Conservation (phyloP, 2,797 vertebrate species). For the Acanthopagrus latus region DNA sequence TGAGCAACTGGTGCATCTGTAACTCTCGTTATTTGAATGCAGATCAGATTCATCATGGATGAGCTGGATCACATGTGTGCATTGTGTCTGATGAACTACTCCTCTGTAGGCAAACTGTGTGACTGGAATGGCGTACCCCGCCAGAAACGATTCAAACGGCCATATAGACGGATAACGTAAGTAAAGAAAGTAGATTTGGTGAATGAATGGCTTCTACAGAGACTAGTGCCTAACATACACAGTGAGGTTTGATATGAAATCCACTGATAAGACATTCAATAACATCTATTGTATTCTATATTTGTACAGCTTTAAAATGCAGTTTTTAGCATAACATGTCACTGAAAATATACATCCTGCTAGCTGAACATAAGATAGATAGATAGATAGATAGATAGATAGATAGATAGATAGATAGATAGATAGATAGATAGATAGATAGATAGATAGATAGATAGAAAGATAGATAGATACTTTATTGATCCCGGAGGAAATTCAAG, state of each 20-base stretch:
- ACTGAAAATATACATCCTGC: too few species aligned
- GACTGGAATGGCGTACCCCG: not conserved
- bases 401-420: too few species aligned
- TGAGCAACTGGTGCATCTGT: not conserved
- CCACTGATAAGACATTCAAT: too few species aligned
- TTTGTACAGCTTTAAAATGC: too few species aligned
- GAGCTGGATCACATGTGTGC: not conserved
- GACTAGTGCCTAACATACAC: not conserved
- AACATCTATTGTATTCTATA: too few species aligned
- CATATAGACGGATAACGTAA: not conserved
- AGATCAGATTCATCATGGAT: not conserved
- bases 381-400: too few species aligned
- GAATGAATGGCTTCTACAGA: not conserved
- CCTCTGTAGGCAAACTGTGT: not conserved
- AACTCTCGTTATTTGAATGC: not conserved
- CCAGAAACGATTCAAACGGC: not conserved
- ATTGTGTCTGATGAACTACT: not conserved
- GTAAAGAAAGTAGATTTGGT: not conserved
- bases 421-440: too few species aligned
- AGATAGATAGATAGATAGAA: too few species aligned
- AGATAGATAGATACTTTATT: too few species aligned
- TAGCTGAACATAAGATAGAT: too few species aligned
- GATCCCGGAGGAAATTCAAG: too few species aligned
- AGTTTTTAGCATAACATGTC: too few species aligned
- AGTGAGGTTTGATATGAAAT: not conserved